These are phyloP conservation scores for Drosophila chauvacae DNA, from an alignment of 1,140 invertebrate species.

Conservation along the genomic window DNA sequence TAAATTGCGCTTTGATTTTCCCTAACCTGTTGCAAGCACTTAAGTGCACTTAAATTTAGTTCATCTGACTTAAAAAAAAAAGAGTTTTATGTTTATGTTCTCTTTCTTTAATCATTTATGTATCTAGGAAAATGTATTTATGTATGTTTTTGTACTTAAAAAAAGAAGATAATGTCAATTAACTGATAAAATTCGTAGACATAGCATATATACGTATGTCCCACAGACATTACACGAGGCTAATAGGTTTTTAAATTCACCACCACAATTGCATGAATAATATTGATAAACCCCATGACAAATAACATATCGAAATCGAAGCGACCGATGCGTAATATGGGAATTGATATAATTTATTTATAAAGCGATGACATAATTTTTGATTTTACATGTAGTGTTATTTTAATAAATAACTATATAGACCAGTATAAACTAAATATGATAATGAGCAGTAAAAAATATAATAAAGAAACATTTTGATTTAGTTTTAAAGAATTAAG, in stretches of 20 bases:
- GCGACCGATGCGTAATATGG: constrained; percentile 27
- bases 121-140: neutral
- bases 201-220: neutral
- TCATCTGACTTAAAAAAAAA: neutral
- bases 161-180: constrained; percentile 18
- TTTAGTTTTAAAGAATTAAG: neutral
- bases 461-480: neutral
- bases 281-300: constrained; percentile 20
- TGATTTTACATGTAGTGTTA: neutral
- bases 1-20: too few relatives aligned
- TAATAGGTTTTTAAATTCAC: constrained; percentile 19
- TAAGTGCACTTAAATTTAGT: neutral
- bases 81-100: neutral
- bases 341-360: neutral
- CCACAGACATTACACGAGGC: constrained; percentile 11
- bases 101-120: neutral
- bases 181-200: constrained; percentile 51
- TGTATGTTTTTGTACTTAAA: neutral
- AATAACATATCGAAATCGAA: neutral
- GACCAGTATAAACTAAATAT: neutral
- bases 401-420: neutral
- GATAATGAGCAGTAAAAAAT: neutral
- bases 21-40: too few relatives aligned
- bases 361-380: neutral
- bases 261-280: constrained; percentile 1